A percentile compares a stretch with the other conserved stretches of the same genome.
Conservation (phyloP, 2,113 vertebrate species). For the Mormyrus lacerda region DNA sequence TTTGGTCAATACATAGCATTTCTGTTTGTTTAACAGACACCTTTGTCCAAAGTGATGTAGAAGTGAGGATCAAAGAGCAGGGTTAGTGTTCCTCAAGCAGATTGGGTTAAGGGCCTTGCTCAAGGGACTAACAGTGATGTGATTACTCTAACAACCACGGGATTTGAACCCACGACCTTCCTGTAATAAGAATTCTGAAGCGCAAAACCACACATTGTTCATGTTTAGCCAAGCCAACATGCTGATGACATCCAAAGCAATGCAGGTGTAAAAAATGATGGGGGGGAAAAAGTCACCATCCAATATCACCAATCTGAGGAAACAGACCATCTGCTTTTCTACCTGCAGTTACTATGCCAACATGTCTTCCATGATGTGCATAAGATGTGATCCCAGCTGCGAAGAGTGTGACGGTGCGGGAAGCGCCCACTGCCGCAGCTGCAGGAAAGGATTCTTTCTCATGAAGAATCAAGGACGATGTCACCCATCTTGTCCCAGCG, state of each 20-base stretch:
- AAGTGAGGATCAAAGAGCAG: neutral
- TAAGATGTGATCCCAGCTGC: conserved; percentile 74
- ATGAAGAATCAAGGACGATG: conserved; percentile 60
- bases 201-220: neutral
- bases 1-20: neutral
- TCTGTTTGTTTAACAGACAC: neutral
- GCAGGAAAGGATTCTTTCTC: conserved; percentile 63
- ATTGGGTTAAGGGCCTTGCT: neutral
- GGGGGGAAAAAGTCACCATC: neutral
- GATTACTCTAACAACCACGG: neutral
- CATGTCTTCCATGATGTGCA: conserved; percentile 51
- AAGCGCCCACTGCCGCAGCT: conserved; percentile 67
- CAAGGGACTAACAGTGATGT: neutral
- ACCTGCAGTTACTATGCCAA: conserved; percentile 71
- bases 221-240: neutral
- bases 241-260: neutral
- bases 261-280: neutral
- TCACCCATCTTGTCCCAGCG: conserved; percentile 64
- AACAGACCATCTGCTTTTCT: neutral
- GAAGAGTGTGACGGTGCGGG: conserved; percentile 59
- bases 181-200: neutral
- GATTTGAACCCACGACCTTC: neutral
- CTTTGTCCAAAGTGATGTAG: neutral
- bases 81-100: neutral
- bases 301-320: neutral